phyloP scores from a whole-genome alignment of 1,140 invertebrate genomes.

The Drosophila lowei region DNA sequence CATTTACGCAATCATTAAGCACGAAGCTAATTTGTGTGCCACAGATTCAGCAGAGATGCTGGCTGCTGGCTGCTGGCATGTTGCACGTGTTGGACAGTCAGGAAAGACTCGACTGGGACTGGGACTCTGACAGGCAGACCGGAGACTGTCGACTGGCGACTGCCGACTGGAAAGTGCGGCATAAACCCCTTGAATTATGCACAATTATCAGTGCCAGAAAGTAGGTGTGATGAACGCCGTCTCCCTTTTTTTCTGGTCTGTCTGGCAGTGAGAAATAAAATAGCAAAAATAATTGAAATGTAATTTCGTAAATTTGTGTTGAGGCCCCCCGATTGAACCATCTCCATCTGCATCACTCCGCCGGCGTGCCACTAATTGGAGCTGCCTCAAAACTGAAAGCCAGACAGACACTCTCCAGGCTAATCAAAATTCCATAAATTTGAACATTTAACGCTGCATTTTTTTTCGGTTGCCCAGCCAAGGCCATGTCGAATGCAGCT shows the following conservation, averaged over 20 bases:
- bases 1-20: conserved; percentile 81
- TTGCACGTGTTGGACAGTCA: conserved; percentile 59
- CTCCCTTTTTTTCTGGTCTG: conserved; percentile 24
- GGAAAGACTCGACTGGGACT: conserved; percentile 34
- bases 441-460: conserved; percentile 52
- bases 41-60: conserved; percentile 52
- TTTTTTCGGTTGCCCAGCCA: conserved; percentile 16
- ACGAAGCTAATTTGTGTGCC: conserved; percentile 76
- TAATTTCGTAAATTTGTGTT: conserved; percentile 65
- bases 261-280: conserved; percentile 60
- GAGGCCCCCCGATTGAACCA: conserved; percentile 59
- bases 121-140: conserved; percentile 35
- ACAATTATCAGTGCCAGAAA: conserved; percentile 73
- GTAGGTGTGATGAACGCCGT: conserved; percentile 74
- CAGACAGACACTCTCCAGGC: conserved; percentile 27
- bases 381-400: conserved; percentile 31
- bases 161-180: conserved; percentile 29
- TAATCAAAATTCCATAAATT: conserved; percentile 79
- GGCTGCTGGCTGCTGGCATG: conserved; percentile 29
- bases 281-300: conserved; percentile 78
- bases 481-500: conserved; percentile 33
- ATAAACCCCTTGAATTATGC: conserved; percentile 80
- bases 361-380: conserved; percentile 63
- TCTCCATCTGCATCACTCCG: conserved; percentile 30
- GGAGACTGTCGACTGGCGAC: conserved; percentile 13